Base-by-base conservation (phyloP, 2,888 invertebrate genomes). In the Itoplectis maculator region DNA sequence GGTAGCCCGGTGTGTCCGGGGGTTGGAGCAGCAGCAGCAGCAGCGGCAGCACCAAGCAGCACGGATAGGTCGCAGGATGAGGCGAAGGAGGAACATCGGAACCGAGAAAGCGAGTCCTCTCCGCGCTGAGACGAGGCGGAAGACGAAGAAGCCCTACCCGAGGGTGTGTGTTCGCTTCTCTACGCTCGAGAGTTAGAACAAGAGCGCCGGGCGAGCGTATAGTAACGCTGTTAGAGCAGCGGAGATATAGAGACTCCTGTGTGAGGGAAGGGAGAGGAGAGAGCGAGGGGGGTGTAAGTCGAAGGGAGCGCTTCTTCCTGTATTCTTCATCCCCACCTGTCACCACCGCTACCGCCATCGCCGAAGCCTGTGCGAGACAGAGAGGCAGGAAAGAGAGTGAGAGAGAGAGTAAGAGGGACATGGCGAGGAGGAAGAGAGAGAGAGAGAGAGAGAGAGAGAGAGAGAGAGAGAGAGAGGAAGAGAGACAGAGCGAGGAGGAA, bases 261-360 rank as follows among this genome's bases (percentile, higher is more conserved):
- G n/a, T n/a, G n/a, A n/a, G n/a, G n/a, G n/a, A n/a, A n/a, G n/a
- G n/a, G n/a, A n/a, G 61, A 49, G 68, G 82, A 54, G 45, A 54
- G 49, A 42, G 54, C 42, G 56, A 54, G 56, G 49, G 40, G 66
- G 35, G 51, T 72, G 65, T 49, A 68, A 63, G 70, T 56, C 35
- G 59, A 63, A 69, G 20, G 74, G 59, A 61, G 56, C 18, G 20
- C 37, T 63, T 70, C 75, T 74, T 69, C 82, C 74, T 69, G 77
- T 81, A 79, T 65, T 81, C 70, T 56, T 51, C 72, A 63, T 70
- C 83, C 82, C 83, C 54, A 80, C 79, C 79, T 83, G 84, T 85
- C 81, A 78, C 59, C 84, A 56, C 54, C 56, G 66, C 82, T 82
- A 83, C 79, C 82, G 79, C 77, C 83, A 81, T 83, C 84, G 77